These are phyloP conservation scores for Bombus consobrinus DNA, from an alignment of 1,140 invertebrate species.

Conservation along the genomic window DNA sequence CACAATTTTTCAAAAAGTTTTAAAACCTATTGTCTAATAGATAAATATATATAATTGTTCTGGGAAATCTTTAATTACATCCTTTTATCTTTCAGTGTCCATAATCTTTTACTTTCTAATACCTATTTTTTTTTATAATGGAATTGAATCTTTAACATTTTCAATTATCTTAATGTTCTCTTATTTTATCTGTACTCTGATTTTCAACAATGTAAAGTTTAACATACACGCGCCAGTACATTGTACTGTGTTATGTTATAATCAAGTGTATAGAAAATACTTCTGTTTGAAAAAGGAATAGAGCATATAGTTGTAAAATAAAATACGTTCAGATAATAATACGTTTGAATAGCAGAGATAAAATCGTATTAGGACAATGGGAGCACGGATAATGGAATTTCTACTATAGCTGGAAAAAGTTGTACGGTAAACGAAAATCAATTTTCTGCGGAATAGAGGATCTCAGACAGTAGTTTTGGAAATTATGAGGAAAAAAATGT, in stretches of 20 bases:
- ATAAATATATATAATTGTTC: no score
- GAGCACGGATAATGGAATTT: conserved; percentile 1
- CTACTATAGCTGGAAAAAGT: neutral
- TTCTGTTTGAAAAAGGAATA: neutral
- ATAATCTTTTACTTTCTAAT: neutral
- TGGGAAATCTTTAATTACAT: no score
- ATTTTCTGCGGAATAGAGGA: neutral
- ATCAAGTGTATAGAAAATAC: neutral
- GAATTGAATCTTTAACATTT: neutral
- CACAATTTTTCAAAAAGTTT: no score
- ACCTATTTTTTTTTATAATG: neutral
- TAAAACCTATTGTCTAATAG: no score
- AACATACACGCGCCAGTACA: no score
- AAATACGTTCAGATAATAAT: neutral
- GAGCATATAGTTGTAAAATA: neutral
- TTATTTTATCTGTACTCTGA: neutral
- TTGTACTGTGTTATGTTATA: neutral
- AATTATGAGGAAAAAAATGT: neutral
- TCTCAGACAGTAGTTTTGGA: neutral
- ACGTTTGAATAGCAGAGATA: neutral
- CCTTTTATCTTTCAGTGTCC: no score
- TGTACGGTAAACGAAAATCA: neutral
- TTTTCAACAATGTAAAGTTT: neutral
- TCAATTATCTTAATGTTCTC: no score
- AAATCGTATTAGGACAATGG: conserved; percentile 1